Evolutionary conservation across 2,888 invertebrate species (phyloP).

Genomic region (Amphipoea lucens): DNA sequence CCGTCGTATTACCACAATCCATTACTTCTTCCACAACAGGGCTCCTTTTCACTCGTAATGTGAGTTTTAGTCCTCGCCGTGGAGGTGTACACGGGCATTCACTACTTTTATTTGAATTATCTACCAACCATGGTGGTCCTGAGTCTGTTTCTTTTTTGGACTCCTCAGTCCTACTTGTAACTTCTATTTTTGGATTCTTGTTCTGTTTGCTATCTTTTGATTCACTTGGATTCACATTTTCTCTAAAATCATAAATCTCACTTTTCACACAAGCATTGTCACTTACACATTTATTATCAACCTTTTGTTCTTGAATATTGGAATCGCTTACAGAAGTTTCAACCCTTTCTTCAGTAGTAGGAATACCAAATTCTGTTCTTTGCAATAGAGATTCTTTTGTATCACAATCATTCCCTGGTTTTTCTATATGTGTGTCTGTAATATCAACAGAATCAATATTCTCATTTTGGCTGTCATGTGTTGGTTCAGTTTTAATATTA

Average conservation of each 20-base stretch:
- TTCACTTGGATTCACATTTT: constrained; percentile 89
- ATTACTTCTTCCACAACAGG: constrained; percentile 96
- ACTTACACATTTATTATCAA: constrained; percentile 78
- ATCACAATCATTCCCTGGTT: constrained; percentile 77
- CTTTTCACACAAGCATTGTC: constrained; percentile 83
- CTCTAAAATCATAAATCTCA: constrained; percentile 88
- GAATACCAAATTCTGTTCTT: constrained; percentile 72
- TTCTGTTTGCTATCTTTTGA: constrained; percentile 82
- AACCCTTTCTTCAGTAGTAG: constrained; percentile 69
- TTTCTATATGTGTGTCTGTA: constrained; percentile 72
- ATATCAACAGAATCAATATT: constrained; percentile 71
- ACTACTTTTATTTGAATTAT: constrained; percentile 86
- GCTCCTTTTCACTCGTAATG: constrained; percentile 96
- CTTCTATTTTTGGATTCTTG: constrained; percentile 83
- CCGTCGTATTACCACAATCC: constrained; percentile 93
- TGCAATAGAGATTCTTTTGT: constrained; percentile 84
- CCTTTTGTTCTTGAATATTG: constrained; percentile 77
- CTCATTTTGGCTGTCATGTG: constrained; percentile 71
- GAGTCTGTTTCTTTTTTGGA: constrained; percentile 83
- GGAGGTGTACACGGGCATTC: constrained; percentile 91
- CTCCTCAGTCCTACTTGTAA: constrained; percentile 81
- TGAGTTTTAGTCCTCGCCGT: constrained; percentile 93
- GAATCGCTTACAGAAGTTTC: constrained; percentile 73
- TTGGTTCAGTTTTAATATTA: constrained; percentile 75
- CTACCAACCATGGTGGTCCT: constrained; percentile 85